Percentiles rank a stretch among this genome's conserved stretches.
phyloP scores from a whole-genome alignment of 2,113 vertebrate genomes.

The Hydropotes inermis region DNA sequence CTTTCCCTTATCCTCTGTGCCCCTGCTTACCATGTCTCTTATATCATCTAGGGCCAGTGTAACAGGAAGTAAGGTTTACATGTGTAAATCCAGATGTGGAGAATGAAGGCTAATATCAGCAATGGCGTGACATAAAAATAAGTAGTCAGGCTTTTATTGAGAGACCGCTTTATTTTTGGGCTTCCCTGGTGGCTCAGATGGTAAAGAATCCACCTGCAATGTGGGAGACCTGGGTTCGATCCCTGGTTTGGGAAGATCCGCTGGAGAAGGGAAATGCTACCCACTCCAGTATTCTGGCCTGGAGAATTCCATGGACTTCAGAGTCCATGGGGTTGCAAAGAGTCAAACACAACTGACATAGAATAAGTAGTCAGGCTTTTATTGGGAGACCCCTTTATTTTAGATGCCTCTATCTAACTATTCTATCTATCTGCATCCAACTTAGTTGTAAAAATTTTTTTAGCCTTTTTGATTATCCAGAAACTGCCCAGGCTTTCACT shows the following conservation, averaged over 20 bases:
- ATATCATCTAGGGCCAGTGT: not conserved
- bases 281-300: not conserved
- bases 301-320: not conserved
- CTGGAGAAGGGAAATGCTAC: not conserved
- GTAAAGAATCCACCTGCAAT: not conserved
- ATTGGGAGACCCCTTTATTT: not conserved
- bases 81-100: not conserved
- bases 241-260: not conserved
- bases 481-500: not conserved
- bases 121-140: not conserved
- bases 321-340: not conserved
- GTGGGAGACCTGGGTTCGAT: not conserved
- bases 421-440: not conserved
- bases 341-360: not conserved
- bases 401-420: not conserved
- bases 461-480: not conserved
- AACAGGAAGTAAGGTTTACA: not conserved
- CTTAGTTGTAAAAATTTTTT: not conserved
- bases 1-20: not conserved
- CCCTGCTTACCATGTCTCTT: not conserved
- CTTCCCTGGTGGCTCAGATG: not conserved
- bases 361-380: not conserved
- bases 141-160: not conserved
- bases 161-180: not conserved
- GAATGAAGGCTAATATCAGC: not conserved